These are phyloP conservation scores for Drosophila monieri DNA, from an alignment of 2,888 invertebrate genomes.

Conservation along the genomic window DNA sequence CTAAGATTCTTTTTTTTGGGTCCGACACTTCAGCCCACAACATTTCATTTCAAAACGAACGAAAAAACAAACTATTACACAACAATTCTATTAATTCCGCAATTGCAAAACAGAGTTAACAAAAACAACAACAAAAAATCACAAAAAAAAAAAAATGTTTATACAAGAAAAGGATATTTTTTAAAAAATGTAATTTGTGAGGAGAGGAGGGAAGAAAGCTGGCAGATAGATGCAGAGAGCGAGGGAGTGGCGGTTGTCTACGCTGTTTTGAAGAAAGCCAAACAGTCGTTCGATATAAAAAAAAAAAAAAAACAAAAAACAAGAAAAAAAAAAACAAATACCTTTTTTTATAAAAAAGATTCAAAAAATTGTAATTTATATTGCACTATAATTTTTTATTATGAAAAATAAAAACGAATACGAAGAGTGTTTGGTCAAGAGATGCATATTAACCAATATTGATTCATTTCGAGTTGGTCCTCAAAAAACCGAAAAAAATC, in stretches of 20 bases:
- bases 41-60: slow-evolving; percentile 23
- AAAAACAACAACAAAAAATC: neutral
- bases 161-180: neutral
- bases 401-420: slow-evolving; percentile 70
- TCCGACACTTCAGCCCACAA: slow-evolving; percentile 10
- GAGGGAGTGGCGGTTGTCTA: slow-evolving; percentile 40
- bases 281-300: slow-evolving; percentile 69
- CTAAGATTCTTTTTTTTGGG: slow-evolving; percentile 15
- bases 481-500: slow-evolving; percentile 7
- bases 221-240: slow-evolving; percentile 4
- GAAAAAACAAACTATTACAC: slow-evolving; percentile 53
- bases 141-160: neutral
- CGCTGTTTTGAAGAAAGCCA: slow-evolving; percentile 50
- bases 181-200: slow-evolving; percentile 1
- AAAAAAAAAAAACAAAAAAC: slow-evolving; percentile 26
- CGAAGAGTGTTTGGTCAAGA: slow-evolving; percentile 63
- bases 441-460: slow-evolving; percentile 33
- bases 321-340: slow-evolving; percentile 50
- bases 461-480: slow-evolving; percentile 16
- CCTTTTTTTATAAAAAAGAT: slow-evolving; percentile 77
- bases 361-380: slow-evolving; percentile 64
- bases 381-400: slow-evolving; percentile 72
- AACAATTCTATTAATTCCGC: slow-evolving; percentile 55
- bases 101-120: slow-evolving; percentile 41
- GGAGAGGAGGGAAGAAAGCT: slow-evolving; percentile 2